Evolutionary conservation across 2,797 vertebrate species (phyloP).

Genomic region (Acomys russatus): DNA sequence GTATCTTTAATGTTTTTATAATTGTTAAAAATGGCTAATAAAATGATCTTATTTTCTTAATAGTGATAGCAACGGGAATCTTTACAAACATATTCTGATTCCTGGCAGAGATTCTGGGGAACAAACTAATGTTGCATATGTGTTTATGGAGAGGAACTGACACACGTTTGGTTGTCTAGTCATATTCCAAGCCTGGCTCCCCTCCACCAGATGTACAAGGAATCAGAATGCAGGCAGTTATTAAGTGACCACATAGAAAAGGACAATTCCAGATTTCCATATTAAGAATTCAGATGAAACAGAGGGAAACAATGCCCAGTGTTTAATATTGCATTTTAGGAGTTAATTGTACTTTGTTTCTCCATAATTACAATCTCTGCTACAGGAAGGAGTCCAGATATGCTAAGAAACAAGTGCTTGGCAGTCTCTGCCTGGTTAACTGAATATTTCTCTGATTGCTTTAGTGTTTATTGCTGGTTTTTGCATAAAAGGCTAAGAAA

Average conservation of each 20-base stretch:
- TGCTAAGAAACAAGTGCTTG: slow-evolving; percentile 1
- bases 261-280: neutral
- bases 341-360: neutral
- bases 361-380: slow-evolving; percentile 32
- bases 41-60: neutral
- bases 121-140: neutral
- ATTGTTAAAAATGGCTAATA: neutral
- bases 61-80: neutral
- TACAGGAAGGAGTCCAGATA: neutral
- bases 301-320: neutral
- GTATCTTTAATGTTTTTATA: slow-evolving; percentile 29
- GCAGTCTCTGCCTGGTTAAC: neutral
- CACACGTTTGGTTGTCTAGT: neutral
- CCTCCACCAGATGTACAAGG: neutral
- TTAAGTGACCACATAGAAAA: neutral
- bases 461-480: neutral
- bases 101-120: neutral
- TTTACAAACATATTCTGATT: neutral
- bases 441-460: slow-evolving; percentile 39
- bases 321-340: slow-evolving; percentile 7
- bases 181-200: neutral
- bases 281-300: neutral
- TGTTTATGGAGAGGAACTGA: neutral
- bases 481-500: slow-evolving; percentile 22
- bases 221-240: neutral